phyloP scores from a whole-genome alignment of 92 coral and sea anemone genomes.

The Zoanthus sociatus region DNA sequence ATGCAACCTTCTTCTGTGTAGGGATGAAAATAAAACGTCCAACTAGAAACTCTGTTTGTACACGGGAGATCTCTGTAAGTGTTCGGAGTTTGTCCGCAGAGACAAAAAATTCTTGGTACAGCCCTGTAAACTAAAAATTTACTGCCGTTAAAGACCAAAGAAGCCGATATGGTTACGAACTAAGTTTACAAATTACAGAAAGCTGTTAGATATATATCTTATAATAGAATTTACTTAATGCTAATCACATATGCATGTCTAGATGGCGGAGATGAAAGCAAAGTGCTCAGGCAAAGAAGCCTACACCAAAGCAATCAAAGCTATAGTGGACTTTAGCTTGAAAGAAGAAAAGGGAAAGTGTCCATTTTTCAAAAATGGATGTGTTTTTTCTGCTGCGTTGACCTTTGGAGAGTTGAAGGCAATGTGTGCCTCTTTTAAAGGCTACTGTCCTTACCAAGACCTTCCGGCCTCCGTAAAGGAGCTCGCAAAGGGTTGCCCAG shows the following conservation, averaged over 20 bases:
- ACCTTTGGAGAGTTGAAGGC: constrained; percentile 12
- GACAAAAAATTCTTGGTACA: no score
- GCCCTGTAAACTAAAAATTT: no score
- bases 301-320: constrained; percentile 11
- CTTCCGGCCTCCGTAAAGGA: background rate
- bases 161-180: no score
- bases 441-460: constrained; percentile 16
- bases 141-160: no score
- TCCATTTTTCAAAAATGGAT: constrained; percentile 16
- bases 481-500: constrained; percentile 15
- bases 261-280: constrained; percentile 21
- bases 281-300: constrained; percentile 1
- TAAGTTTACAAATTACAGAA: no score
- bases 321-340: constrained; percentile 3
- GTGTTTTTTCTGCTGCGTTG: constrained; percentile 10
- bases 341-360: constrained; percentile 8
- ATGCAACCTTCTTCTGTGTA: no score
- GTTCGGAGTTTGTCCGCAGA: no score
- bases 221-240: no score
- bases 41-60: no score
- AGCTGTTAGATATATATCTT: no score
- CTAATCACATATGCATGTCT: background rate
- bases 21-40: no score
- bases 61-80: no score
- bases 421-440: constrained; percentile 4